Evolutionary conservation across 2,113 vertebrate genomes (phyloP).

Genomic region (Probosciger aterrimus): DNA sequence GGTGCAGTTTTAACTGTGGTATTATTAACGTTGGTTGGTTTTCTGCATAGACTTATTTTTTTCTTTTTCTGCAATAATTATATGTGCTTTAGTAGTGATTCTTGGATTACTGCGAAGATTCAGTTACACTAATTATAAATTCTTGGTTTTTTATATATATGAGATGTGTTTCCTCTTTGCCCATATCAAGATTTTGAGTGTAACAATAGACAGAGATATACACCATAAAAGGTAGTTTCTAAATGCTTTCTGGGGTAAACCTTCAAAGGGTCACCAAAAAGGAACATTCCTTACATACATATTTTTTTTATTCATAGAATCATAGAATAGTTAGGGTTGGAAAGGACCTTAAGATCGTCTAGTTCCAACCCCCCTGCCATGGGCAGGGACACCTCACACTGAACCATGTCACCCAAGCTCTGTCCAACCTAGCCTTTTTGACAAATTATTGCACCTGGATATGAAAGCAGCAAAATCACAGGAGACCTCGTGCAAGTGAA

Average conservation of each 20-base stretch:
- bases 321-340: neutral
- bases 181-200: neutral
- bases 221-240: neutral
- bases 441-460: neutral
- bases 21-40: neutral
- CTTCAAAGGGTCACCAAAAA: neutral
- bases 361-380: neutral
- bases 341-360: neutral
- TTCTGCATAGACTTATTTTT: neutral
- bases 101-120: neutral
- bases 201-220: neutral
- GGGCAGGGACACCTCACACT: neutral
- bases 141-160: neutral
- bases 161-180: neutral
- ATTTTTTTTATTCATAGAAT: neutral
- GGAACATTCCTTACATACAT: neutral
- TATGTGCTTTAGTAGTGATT: neutral
- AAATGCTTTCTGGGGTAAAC: neutral
- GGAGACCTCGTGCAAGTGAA: neutral
- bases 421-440: neutral
- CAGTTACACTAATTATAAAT: neutral
- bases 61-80: neutral
- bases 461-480: neutral
- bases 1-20: neutral
- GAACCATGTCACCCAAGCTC: neutral